Evolutionary conservation across 30 jellyfish, hydroid and myxozoan species (phyloP).

Genomic region (Chrysaora quinquecirrha): DNA sequence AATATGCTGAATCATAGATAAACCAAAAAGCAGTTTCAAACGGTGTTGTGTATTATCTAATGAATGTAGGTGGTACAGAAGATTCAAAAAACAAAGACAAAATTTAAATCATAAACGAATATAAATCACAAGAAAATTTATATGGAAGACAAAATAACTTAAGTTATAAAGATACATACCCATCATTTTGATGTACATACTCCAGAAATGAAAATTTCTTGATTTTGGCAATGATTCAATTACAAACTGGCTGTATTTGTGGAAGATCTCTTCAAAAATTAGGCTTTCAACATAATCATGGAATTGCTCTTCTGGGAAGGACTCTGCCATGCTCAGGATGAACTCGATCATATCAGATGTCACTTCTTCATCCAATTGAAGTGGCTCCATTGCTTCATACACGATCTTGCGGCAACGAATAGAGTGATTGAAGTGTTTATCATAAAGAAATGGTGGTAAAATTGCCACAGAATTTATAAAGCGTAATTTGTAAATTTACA

Average conservation of each 20-base stretch:
- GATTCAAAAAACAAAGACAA: no score
- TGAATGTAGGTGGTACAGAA: no score
- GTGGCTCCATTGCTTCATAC: conserved; percentile 36
- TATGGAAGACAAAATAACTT: no score
- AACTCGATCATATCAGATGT: neutral
- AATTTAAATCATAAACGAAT: no score
- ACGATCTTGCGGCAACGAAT: conserved; percentile 1
- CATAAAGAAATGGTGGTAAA: no score
- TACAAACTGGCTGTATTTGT: conserved; percentile 17
- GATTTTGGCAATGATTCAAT: conserved; percentile 23
- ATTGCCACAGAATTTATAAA: no score
- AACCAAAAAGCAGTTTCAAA: no score
- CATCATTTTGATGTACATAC: conserved; percentile 21
- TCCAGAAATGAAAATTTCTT: conserved; percentile 27
- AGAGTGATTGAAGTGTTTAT: conserved; percentile 27
- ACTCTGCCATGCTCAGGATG: neutral
- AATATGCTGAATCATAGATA: no score
- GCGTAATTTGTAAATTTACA: no score
- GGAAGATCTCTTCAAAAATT: conserved; percentile 3
- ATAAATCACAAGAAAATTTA: no score
- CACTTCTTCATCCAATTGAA: conserved; percentile 10
- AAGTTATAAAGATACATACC: no score
- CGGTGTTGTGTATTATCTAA: no score
- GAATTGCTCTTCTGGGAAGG: neutral
- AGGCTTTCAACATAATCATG: conserved; percentile 22